phyloP scores from a whole-genome alignment of 1,140 invertebrate genomes.

The Magallana gigas region DNA sequence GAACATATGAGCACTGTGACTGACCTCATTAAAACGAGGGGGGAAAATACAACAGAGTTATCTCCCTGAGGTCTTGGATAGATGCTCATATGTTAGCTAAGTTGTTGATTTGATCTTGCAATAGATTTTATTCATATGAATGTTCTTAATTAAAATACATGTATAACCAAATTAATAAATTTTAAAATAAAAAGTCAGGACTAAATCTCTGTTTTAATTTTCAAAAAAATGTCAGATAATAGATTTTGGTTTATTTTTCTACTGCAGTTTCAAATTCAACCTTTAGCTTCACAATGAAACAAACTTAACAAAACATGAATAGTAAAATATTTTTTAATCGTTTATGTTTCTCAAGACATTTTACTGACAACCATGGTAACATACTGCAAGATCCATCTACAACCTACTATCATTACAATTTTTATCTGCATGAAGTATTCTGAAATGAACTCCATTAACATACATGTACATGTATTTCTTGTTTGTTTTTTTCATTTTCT shows the following conservation, averaged over 20 bases:
- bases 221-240: background rate
- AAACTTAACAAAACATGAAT: background rate
- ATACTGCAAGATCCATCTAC: constrained; percentile 29
- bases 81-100: background rate
- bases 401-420: background rate
- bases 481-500: background rate
- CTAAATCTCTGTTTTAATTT: background rate
- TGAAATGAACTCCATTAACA: too few relatives aligned
- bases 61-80: too few relatives aligned
- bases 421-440: too few relatives aligned
- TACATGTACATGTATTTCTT: background rate
- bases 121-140: background rate
- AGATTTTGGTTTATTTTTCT: background rate
- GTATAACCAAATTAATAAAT: background rate
- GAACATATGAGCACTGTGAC: constrained; percentile 1
- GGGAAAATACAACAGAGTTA: background rate
- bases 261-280: constrained; percentile 33
- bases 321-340: background rate
- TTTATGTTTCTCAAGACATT: background rate
- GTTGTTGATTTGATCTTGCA: constrained; percentile 41
- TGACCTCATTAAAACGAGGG: background rate
- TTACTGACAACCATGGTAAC: background rate
- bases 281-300: background rate
- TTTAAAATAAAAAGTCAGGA: background rate
- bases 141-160: too few relatives aligned